Conservation (phyloP, 2,888 invertebrate species). For the Drosophila borealis region DNA sequence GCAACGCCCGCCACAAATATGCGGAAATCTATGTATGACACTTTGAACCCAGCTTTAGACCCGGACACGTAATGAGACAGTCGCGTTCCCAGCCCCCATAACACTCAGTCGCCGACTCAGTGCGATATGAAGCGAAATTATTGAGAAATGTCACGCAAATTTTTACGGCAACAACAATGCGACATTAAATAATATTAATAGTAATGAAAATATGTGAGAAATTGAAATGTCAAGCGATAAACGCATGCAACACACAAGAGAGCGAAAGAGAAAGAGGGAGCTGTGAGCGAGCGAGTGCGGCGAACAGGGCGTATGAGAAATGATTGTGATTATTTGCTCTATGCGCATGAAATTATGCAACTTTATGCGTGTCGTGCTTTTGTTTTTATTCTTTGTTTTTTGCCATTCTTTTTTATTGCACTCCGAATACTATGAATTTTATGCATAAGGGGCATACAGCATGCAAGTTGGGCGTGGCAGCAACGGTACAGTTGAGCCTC, state of each 20-base stretch:
- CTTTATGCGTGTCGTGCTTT: conserved; percentile 45
- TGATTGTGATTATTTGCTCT: conserved; percentile 75
- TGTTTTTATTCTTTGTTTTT: conserved; percentile 6
- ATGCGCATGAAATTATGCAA: conserved; percentile 79
- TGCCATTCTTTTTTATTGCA: conserved; percentile 16
- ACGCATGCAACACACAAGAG: conserved; percentile 18
- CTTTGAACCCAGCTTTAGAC: conserved; percentile 37
- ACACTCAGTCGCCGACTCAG: conserved; percentile 7
- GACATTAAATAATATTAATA: conserved; percentile 51
- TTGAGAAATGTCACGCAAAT: conserved; percentile 79
- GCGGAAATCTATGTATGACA: conserved; percentile 77
- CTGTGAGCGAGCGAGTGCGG: conserved; percentile 2
- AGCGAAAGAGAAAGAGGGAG: background rate
- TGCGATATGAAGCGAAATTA: conserved; percentile 67
- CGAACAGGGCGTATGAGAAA: conserved; percentile 56
- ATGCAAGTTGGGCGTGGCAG: conserved; percentile 2
- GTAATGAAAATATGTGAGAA: conserved; percentile 64
- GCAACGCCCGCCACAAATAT: conserved; percentile 63
- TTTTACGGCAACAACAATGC: conserved; percentile 35
- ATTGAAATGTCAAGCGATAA: conserved; percentile 70
- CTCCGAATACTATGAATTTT: background rate
- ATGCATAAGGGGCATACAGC: background rate
- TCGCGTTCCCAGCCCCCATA: conserved; percentile 22
- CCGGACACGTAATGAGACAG: conserved; percentile 59
- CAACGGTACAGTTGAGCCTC: conserved; percentile 13